Evolutionary conservation across 2,113 vertebrate species (phyloP), one percentile per base, ranked within the genome.

Genomic region (Sakesphorus luctuosus): DNA sequence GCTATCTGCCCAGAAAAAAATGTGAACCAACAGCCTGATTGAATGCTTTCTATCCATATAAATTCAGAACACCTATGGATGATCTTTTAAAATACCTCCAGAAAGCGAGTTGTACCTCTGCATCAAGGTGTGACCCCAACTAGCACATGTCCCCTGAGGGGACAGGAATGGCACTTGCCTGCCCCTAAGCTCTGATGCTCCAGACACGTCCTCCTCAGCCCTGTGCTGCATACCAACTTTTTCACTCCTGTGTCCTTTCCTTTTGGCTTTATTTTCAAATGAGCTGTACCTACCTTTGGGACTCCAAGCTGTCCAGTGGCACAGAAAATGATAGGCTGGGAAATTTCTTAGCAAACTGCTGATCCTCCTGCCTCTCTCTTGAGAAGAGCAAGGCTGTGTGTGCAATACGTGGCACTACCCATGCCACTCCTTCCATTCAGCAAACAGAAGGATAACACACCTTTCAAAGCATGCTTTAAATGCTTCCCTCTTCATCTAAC

Each of bases 391-490:
- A 63, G 58, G 35, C 80, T 40, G 0, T 2, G 25, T 35, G 63
- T 24, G 50, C 16, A 11, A 23, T 31, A 56, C 0, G 0, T 44
- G 58, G 74, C 1, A 0, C 53, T 46, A 9, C 18, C 79, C 33
- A 5, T 5, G 6, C 56, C 23, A 2, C 53, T 82, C 66, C 38
- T 88, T 63, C 66, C 63, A 8, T n/a, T 87, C 77, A 73, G 69
- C 66, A 77, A 80, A 52, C 49, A 67, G 53, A 74, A 88, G 46
- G 35, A 18, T 62, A 89, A 49, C 66, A 33, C 35, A 67, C 76
- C n/a, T 90, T 85, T 53, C 79, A 73, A 53, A 72, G 25, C 13
- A 25, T 9, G 15, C 1, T 6, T 56, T 86, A 28, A 67, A 61
- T 26, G 20, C 44, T 18, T 21, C 46, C 38, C 35, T 79, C 21